Conservation (phyloP, 2,888 invertebrate genomes). For the Microplitis manilae region DNA sequence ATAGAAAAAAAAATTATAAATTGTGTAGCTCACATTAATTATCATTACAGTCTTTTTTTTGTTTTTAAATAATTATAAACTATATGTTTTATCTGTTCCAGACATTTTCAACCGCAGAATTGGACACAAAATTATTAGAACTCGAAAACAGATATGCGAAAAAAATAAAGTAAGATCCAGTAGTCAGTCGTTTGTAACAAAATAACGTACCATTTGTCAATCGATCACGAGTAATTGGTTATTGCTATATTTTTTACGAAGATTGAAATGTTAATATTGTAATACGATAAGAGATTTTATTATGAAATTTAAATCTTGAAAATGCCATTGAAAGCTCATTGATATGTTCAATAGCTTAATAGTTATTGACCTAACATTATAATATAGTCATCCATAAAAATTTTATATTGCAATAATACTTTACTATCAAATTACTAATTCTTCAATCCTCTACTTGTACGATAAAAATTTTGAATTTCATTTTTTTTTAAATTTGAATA, state of each 20-base stretch:
- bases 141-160: slow-evolving; percentile 62
- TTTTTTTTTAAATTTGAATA: slow-evolving; percentile 1
- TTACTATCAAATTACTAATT: neutral
- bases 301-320: slow-evolving; percentile 9
- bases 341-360: slow-evolving; percentile 33
- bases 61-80: no score
- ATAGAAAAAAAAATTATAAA: neutral
- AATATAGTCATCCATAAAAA: slow-evolving; percentile 49
- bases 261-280: neutral
- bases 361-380: slow-evolving; percentile 58
- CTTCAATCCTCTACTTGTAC: neutral
- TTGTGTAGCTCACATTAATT: slow-evolving; percentile 5
- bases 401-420: slow-evolving; percentile 4
- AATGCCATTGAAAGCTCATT: slow-evolving; percentile 1
- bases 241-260: neutral
- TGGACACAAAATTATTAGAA: slow-evolving; percentile 62
- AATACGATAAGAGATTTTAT: slow-evolving; percentile 12
- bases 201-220: slow-evolving; percentile 6
- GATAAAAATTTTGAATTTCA: neutral
- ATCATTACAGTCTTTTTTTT: neutral
- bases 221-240: neutral
- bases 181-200: neutral
- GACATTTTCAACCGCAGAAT: slow-evolving; percentile 63
- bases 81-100: slow-evolving; percentile 51
- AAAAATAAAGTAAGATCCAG: slow-evolving; percentile 54